Conservation (phyloP, 2,113 vertebrate genomes). For the Nanorana parkeri region DNA sequence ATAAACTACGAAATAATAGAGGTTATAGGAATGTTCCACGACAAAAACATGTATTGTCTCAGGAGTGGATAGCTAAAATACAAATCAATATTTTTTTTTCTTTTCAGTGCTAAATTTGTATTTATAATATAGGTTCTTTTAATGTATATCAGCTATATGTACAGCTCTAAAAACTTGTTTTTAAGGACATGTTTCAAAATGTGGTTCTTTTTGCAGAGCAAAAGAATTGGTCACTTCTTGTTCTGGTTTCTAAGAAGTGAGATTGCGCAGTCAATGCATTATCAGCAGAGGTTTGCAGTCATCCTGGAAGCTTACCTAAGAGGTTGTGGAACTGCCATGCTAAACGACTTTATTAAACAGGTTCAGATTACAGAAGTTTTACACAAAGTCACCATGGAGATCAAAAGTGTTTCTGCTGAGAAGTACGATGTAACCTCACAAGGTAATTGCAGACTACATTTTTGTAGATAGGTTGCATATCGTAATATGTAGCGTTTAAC, state of each 20-base stretch:
- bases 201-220: constrained; percentile 80
- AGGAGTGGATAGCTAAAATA: too few species aligned
- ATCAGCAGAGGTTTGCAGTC: constrained; percentile 94
- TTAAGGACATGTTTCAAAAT: constrained; percentile 33
- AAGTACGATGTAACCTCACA: constrained; percentile 94
- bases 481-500: too few species aligned
- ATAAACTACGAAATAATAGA: too few species aligned
- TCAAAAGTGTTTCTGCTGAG: constrained; percentile 90
- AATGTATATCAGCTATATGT: too few species aligned
- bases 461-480: too few species aligned
- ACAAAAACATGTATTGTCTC: too few species aligned
- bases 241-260: constrained; percentile 99
- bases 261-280: constrained; percentile 98
- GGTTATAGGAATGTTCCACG: too few species aligned
- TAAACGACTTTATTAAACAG: constrained; percentile 90
- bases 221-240: constrained; percentile 95
- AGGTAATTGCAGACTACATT: constrained; percentile 73
- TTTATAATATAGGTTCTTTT: too few species aligned
- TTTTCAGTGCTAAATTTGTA: too few species aligned
- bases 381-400: constrained; percentile 92
- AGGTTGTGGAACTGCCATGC: constrained; percentile 92
- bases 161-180: not conserved
- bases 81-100: too few species aligned
- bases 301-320: constrained; percentile 93
- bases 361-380: constrained; percentile 91